Evolutionary conservation across 2,888 invertebrate genomes (phyloP), one percentile per base, ranked within the genome.

Genomic region (Tenthredo livida): DNA sequence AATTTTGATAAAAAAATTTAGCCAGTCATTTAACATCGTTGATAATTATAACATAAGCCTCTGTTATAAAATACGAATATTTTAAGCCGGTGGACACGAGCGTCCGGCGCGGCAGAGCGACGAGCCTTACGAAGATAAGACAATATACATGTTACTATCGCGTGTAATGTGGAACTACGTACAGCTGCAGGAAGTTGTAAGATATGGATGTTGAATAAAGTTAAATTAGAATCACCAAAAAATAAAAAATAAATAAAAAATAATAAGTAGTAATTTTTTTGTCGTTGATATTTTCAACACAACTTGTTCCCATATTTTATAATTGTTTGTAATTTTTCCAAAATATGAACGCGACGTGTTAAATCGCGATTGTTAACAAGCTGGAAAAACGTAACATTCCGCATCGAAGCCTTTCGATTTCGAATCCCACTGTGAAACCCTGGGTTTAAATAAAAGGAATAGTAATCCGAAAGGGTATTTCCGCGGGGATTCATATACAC

Each of bases 101-200:
- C 21, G 15, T 73, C 43, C 73, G 33, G 33, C 33, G 4, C 4
- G 43, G 43, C 21, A 25, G 43, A 72, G 40, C n/a, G 33, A 40
- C 72, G 72, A 73, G 40, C 43, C 43, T 67, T 67, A 12, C 12
- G 25, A 29, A 25, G 73, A 73, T 73, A 73, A 73, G 73, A 43
- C 72, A 72, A 72, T 54, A 7, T 54, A 54, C 54, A 21, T 7
- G 2, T 2, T 21, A 15, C 73, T 40, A 73, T 72, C 67, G 72
- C 21, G 72, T 72, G 43, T 72, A 40, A 72, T 21, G 21, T 43
- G 40, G 47, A 1, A 40, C n/a, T 21, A 47, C 9, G 15, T n/a
- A 21, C 40, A 40, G 73, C 73, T 73, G 43, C n/a, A 43, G 73
- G 73, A 43, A 73, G 67, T 33, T 67, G 6, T 25, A 3, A 33